Conservation (phyloP, 2,113 vertebrate genomes). For the Cricetomys ansorgei region DNA sequence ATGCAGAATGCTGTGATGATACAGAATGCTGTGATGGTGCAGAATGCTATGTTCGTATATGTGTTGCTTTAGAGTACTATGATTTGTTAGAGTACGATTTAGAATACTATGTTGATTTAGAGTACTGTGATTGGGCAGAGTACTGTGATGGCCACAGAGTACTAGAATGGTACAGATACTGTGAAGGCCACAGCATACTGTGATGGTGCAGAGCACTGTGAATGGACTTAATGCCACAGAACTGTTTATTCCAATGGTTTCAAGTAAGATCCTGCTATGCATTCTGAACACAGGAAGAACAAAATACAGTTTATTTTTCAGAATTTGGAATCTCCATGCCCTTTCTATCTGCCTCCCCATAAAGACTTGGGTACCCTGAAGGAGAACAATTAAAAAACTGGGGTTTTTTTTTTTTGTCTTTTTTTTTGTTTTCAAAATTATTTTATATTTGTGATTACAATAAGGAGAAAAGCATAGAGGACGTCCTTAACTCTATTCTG, state of each 20-base stretch:
- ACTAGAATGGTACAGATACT: neutral
- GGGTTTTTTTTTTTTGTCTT: neutral
- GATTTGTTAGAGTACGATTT: no score
- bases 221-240: neutral
- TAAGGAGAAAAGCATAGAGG: neutral
- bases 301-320: neutral
- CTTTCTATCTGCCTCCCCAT: neutral
- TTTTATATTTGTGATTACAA: neutral
- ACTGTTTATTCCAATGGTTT: neutral
- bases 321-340: neutral
- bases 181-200: neutral
- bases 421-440: constrained; percentile 35
- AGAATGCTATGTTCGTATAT: no score
- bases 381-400: neutral
- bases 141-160: neutral
- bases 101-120: neutral
- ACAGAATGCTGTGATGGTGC: neutral
- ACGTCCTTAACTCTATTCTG: neutral
- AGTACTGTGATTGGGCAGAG: neutral
- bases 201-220: neutral
- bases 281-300: neutral
- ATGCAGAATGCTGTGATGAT: neutral
- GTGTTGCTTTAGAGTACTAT: neutral
- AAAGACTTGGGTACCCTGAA: neutral
- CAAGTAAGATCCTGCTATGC: neutral